phyloP scores from a whole-genome alignment of 2,888 invertebrate genomes.

The Aethes cnicana region DNA sequence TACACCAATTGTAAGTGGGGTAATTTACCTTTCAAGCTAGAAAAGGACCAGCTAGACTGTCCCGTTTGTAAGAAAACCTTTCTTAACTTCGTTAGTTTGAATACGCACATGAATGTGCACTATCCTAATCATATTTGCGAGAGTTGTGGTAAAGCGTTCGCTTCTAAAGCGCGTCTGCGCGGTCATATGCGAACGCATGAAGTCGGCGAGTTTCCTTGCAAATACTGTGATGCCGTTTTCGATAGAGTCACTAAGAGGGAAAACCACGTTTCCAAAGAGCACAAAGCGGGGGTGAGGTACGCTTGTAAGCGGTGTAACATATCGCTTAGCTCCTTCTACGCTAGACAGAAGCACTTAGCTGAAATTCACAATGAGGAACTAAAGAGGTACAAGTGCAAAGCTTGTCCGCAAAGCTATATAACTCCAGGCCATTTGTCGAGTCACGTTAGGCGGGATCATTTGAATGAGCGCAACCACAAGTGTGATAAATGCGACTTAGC shows the following conservation, averaged over 20 bases:
- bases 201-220: slow-evolving; percentile 68
- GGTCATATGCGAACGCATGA: slow-evolving; percentile 80
- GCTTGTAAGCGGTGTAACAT: slow-evolving; percentile 71
- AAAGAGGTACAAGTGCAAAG: slow-evolving; percentile 73
- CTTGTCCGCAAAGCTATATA: slow-evolving; percentile 73
- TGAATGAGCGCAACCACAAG: slow-evolving; percentile 72
- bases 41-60: slow-evolving; percentile 73
- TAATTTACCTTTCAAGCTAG: slow-evolving; percentile 68
- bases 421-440: slow-evolving; percentile 73
- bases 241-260: slow-evolving; percentile 71
- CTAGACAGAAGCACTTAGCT: slow-evolving; percentile 70
- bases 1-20: slow-evolving; percentile 50
- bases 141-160: slow-evolving; percentile 79
- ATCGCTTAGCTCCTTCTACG: slow-evolving; percentile 68
- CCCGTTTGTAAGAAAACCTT: slow-evolving; percentile 70
- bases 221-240: slow-evolving; percentile 65
- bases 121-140: slow-evolving; percentile 78
- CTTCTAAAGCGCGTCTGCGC: slow-evolving; percentile 71
- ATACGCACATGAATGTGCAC: slow-evolving; percentile 79
- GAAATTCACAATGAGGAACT: slow-evolving; percentile 73
- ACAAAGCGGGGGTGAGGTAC: slow-evolving; percentile 68
- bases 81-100: slow-evolving; percentile 67
- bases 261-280: slow-evolving; percentile 73
- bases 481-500: slow-evolving; percentile 78
- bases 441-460: slow-evolving; percentile 69